Conservation (phyloP, 2,113 vertebrate species). For the Alethe diademata region DNA sequence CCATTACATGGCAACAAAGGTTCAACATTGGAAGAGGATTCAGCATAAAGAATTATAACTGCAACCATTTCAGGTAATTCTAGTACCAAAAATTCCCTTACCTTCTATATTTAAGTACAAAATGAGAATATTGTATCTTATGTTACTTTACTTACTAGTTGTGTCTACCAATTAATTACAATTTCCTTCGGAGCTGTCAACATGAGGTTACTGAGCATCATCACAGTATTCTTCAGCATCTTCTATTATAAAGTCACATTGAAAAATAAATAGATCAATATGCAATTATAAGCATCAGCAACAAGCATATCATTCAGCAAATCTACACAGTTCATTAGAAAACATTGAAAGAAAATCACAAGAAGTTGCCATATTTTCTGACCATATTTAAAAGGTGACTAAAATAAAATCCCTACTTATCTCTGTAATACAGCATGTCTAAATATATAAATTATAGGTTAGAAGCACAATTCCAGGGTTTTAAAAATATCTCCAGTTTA, state of each 20-base stretch:
- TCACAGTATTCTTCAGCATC: background rate
- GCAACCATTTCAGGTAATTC: background rate
- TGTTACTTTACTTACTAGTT: background rate
- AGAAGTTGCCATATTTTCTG: background rate
- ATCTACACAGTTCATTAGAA: background rate
- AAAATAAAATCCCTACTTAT: background rate
- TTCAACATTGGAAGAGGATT: background rate
- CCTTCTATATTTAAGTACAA: background rate
- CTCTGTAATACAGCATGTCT: background rate
- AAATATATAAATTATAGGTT: background rate
- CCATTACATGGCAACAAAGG: background rate
- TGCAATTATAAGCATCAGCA: background rate
- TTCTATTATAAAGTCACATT: background rate
- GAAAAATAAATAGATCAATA: conserved; percentile 18
- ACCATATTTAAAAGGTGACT: background rate
- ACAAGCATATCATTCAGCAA: background rate
- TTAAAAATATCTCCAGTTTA: background rate
- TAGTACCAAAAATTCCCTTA: background rate
- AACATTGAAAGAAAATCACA: background rate
- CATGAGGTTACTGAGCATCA: background rate
- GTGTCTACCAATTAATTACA: background rate
- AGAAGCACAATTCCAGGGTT: background rate
- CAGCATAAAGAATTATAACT: background rate
- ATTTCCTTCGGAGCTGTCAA: background rate
- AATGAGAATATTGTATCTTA: background rate